Evolutionary conservation across 2,888 invertebrate species (phyloP).

Genomic region (Sminthurinus aureus): DNA sequence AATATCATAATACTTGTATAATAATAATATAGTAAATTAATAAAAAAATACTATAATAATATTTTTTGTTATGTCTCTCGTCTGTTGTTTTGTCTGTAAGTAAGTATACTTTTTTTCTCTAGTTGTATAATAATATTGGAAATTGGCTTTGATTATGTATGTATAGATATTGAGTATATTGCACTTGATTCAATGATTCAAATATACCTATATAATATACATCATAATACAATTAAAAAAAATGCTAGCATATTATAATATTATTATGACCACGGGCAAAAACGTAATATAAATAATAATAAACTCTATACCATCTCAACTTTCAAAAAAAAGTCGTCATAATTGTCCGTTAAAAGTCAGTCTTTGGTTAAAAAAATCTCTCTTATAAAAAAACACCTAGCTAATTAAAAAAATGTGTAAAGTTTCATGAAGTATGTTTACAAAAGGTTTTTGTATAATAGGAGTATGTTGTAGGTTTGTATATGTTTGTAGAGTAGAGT

Average conservation of each 20-base stretch:
- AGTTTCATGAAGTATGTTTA: constrained; percentile 57
- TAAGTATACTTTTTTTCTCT: no score
- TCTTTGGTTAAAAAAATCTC: constrained; percentile 58
- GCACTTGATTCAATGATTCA: no score
- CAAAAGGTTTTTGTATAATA: constrained; percentile 22
- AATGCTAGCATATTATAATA: neutral
- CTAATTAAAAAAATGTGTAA: constrained; percentile 51
- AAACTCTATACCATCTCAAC: constrained; percentile 40
- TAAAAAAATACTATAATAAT: no score
- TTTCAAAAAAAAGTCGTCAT: constrained; percentile 51
- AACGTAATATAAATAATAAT: constrained; percentile 27
- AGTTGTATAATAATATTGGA: constrained; percentile 7
- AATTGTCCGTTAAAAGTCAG: constrained; percentile 58
- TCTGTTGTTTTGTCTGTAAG: no score
- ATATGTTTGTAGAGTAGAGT: constrained; percentile 21
- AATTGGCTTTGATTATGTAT: constrained; percentile 25
- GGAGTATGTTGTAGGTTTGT: neutral
- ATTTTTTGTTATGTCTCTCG: no score
- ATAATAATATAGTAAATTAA: no score
- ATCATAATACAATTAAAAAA: neutral
- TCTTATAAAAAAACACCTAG: constrained; percentile 20
- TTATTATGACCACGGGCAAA: neutral
- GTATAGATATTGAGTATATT: no score
- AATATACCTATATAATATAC: neutral
- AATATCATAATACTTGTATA: no score